Base-by-base conservation (phyloP, 2,888 invertebrate genomes). In the Pseudococcus longispinus region DNA sequence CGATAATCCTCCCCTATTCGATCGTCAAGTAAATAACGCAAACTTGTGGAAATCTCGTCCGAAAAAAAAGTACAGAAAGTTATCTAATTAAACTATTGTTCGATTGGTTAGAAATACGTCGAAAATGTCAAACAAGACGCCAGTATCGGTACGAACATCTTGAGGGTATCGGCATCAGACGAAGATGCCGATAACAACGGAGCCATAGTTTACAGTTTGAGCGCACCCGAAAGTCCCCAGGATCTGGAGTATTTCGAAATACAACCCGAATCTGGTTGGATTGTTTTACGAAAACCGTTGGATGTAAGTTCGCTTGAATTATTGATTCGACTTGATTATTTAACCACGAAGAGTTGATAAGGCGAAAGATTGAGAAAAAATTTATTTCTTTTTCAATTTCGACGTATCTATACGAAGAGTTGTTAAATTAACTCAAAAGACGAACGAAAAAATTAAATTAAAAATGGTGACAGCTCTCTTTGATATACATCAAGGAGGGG, bases 161-260 rank as follows among this genome's bases (percentile, higher is more conserved):
- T 97, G 89, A 94, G 97, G 90, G 97, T 98, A 42, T 98, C 98
- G 23, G 98, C 98, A 88, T 98, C 97, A 74, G 98, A 98, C 91
- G 98, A 98, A 91, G 98, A 98, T 92, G 97, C 97, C 51, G 98
- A 98, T 90, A 96, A 96, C 91, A 99, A 99, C 91, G 98, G 98
- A 32, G 97, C 97, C 87, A 97, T 98, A 90, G 94, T 96, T 20
- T 98, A 98, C 91, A 96, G 96, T 74, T 92, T 98, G 89, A 97
- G 95, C 90, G 96, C 97, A 65, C 96, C 96, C 1, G 95, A 95
- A 90, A 96, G 97, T 91, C 95, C 96, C 15, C 94, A 95, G 86
- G 96, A 97, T 91, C 93, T 98, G 90, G 97, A 97, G 90, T 97
- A 98, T 92, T 99, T 99, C 91, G 96, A 96, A 91, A 97, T 99